phyloP scores from a whole-genome alignment of 2,797 vertebrate genomes.

The Florisuga fusca region DNA sequence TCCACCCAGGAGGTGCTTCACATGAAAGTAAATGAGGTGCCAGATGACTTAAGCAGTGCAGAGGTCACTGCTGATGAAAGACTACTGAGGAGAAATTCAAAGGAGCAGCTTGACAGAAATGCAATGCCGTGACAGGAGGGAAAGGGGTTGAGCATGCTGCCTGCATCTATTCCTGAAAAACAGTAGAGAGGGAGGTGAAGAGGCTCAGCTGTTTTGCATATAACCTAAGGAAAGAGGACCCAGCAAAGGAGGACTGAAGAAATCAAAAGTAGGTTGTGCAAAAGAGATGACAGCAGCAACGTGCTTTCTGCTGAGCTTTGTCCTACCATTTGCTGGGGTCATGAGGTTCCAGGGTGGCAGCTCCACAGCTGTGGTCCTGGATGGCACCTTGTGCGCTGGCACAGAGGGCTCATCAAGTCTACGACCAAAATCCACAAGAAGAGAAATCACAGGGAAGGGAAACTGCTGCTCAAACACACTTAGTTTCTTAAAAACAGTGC shows the following conservation, averaged over 20 bases:
- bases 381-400: background rate
- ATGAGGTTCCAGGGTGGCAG: background rate
- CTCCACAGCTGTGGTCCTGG: background rate
- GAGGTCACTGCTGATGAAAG: slow-evolving; percentile 62
- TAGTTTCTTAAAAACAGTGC: background rate
- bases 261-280: background rate
- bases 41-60: slow-evolving; percentile 49
- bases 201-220: slow-evolving; percentile 47
- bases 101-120: slow-evolving; percentile 55
- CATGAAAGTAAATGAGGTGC: slow-evolving; percentile 65
- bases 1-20: slow-evolving; percentile 21
- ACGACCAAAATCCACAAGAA: background rate
- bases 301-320: background rate
- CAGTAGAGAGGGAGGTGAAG: slow-evolving; percentile 9
- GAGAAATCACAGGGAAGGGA: background rate
- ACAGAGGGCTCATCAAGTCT: background rate
- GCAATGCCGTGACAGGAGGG: background rate
- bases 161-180: slow-evolving; percentile 27
- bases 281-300: background rate
- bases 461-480: accelerated
- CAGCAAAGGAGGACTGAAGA: background rate
- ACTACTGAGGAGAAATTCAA: slow-evolving; percentile 27
- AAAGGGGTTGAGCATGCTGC: background rate
- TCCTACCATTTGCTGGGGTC: background rate
- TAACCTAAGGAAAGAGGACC: slow-evolving; percentile 17